Evolutionary conservation across 37 sponge, comb jelly and placozoan genomes (phyloP), one percentile per base, ranked within the genome.

Genomic region (Geodia barretti): DNA sequence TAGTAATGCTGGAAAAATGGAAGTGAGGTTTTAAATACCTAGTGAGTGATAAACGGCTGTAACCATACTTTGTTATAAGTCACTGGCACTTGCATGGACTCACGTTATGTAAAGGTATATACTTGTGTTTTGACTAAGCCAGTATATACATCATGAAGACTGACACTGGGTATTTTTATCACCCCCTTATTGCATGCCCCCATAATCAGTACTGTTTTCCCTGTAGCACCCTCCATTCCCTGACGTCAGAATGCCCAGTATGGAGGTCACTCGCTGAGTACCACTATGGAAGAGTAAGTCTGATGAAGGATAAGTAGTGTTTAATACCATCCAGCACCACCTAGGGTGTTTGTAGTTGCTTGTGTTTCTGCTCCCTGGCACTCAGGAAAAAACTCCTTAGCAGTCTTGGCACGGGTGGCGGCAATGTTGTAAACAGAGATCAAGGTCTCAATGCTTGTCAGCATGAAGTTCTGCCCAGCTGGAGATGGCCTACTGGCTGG

Each of bases 221-320:
- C 7, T 72, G 30, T 60, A 83, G 83, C 38, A 74, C 66, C 66
- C 39, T 77, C 30, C 67, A 67, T 74, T 14, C 2, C 2, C 17
- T 84, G 28, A 77, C 85, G 7, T 40, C 68, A 29, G 70, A 77
- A 41, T 71, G 40, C 62, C 29, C 33, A 38, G 78, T 84, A 61
- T 84, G 85, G 85, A 69, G 70, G 28, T 23, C 40, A 20, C 62
- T 84, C 26, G 62, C 70, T 28, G 39, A 36, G 35, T 72, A 73
- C 32, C 82, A 81, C 64, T 81, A 72, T 72, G 82, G 82, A 3
- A 28, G 9, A n/a, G n/a, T n/a, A 3, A 62, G 26, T n/a, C 26
- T 62, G 26, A n/a, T n/a, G n/a, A n/a, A n/a, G n/a, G n/a, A n/a
- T 28, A 9, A 9, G 64, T 19, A 11, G 19, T 19, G 19, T 19